These are phyloP conservation scores for Camponotus vicinus DNA, from an alignment of 1,140 invertebrate species.

Conservation along the genomic window DNA sequence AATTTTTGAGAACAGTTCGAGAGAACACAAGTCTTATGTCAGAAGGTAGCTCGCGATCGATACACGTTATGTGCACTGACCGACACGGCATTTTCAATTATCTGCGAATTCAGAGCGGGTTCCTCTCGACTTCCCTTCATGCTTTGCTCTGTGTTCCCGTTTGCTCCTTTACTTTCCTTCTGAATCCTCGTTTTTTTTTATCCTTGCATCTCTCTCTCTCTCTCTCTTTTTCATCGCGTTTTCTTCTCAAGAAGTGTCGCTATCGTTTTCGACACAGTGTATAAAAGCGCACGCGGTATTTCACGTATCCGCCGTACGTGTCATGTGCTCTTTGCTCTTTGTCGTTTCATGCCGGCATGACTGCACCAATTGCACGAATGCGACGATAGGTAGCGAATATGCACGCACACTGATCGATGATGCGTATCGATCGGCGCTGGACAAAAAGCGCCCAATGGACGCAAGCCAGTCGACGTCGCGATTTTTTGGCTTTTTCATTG, in stretches of 20 bases:
- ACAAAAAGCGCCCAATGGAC: constrained; percentile 35
- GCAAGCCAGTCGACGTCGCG: constrained; percentile 5
- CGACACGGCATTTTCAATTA: constrained; percentile 59
- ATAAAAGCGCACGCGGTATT: constrained; percentile 66
- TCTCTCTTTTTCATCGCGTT: neutral
- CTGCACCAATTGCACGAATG: constrained; percentile 11
- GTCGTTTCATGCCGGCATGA: constrained; percentile 43
- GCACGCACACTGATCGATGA: constrained; percentile 15
- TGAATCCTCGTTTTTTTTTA: neutral
- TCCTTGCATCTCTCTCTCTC: neutral
- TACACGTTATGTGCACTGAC: constrained; percentile 61
- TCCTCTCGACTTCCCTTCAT: constrained; percentile 11
- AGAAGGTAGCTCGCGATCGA: constrained; percentile 44
- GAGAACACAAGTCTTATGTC: neutral
- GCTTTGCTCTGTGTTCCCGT: constrained; percentile 2
- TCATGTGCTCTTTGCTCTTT: constrained; percentile 61
- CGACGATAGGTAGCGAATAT: constrained; percentile 7
- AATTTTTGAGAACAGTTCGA: constrained; percentile 24
- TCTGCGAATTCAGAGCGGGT: constrained; percentile 52
- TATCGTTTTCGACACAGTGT: constrained; percentile 64
- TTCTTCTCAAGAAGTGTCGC: constrained; percentile 31
- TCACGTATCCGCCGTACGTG: constrained; percentile 23
- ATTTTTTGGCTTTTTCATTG: constrained; percentile 20
- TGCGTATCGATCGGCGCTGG: neutral
- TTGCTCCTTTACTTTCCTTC: constrained; percentile 37